Evolutionary conservation across 1,140 invertebrate species (phyloP).

Genomic region (Ylistrum balloti): DNA sequence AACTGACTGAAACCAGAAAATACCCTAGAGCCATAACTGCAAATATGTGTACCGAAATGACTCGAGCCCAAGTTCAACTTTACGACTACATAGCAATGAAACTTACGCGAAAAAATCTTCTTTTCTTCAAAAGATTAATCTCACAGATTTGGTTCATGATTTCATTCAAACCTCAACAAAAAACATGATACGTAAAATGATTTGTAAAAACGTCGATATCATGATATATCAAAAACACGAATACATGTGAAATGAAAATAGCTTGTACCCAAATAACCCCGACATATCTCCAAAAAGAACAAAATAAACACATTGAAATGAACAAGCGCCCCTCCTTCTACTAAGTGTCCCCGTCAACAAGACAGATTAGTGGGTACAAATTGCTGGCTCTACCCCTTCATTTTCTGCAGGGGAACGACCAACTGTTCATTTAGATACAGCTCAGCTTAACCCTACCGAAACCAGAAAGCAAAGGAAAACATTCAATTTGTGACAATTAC

Average conservation of each 20-base stretch:
- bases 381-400: not conserved
- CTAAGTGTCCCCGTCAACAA: constrained; percentile 36
- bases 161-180: not conserved
- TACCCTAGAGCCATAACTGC: not conserved
- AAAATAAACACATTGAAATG: constrained; percentile 9
- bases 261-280: not conserved
- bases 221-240: constrained; percentile 35
- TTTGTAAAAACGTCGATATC: not conserved
- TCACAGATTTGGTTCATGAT: not conserved
- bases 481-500: constrained; percentile 40
- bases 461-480: not conserved
- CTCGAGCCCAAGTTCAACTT: not conserved
- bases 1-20: not conserved
- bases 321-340: constrained; percentile 5
- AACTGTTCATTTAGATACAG: constrained; percentile 32
- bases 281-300: not conserved
- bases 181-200: not conserved
- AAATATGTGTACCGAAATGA: not conserved
- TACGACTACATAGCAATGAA: not conserved
- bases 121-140: constrained; percentile 23
- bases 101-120: not conserved
- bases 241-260: not conserved
- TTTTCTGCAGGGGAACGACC: constrained; percentile 9
- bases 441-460: not conserved
- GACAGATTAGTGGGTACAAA: constrained; percentile 13